phyloP scores from a whole-genome alignment of 2,888 invertebrate species.

The Pediacus dermestoides region DNA sequence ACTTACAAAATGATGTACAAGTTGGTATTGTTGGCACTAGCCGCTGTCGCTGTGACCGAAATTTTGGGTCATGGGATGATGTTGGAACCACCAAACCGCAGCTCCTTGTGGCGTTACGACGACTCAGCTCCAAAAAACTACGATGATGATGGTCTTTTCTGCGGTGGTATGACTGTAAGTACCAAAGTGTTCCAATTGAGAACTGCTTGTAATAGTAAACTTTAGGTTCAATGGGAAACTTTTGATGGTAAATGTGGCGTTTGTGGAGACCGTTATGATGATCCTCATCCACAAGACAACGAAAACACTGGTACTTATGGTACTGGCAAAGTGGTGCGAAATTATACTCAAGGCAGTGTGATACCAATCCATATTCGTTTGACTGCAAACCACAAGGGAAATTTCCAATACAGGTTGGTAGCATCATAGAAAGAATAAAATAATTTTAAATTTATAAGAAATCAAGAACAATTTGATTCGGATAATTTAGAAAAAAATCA shows the following conservation, averaged over 20 bases:
- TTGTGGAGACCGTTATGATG: conserved; percentile 45
- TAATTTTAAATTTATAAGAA: too few species aligned
- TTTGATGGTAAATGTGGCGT: conserved; percentile 44
- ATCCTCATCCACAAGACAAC: conserved; percentile 44
- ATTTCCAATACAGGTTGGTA: conserved; percentile 38
- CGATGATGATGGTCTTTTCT: conserved; percentile 53
- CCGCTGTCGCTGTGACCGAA: too few species aligned
- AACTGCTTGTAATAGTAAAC: too few species aligned
- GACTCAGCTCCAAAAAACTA: conserved; percentile 50
- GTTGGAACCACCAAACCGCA: conserved; percentile 52
- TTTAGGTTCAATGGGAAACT: conserved; percentile 43
- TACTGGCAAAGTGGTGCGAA: conserved; percentile 44
- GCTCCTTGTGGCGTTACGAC: conserved; percentile 53
- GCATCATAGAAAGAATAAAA: too few species aligned
- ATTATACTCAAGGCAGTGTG: conserved; percentile 40
- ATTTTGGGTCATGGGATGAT: conserved; percentile 53
- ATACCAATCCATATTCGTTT: conserved; percentile 40
- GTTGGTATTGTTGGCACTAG: too few species aligned
- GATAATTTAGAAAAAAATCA: too few species aligned
- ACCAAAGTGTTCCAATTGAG: too few species aligned
- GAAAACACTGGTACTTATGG: conserved; percentile 51
- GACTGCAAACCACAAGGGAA: conserved; percentile 48
- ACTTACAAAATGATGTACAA: too few species aligned
- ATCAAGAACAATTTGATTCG: too few species aligned
- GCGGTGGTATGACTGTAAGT: conserved; percentile 51